Evolutionary conservation across 2,888 invertebrate genomes (phyloP), one percentile per base, ranked within the genome.

Genomic region (Drosophila histrio): DNA sequence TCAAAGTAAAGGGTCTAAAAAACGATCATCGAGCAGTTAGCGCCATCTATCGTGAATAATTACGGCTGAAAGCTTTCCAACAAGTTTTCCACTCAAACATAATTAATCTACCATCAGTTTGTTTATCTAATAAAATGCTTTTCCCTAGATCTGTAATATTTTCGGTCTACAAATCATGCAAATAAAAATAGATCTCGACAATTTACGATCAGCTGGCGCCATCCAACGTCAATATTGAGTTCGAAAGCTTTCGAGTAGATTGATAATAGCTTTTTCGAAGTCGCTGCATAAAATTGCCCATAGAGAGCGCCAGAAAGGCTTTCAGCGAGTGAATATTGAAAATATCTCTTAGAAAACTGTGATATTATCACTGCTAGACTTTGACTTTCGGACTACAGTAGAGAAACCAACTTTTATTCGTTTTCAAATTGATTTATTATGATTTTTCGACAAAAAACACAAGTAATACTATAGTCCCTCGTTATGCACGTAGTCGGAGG

Each of bases 381-480:
- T 2, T 2, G 3, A 19, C 3, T 3, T 24, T 34, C 6, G 2
- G 15, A 2, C 1, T 0, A 7, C 1, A 11, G 2, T 6, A 32
- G 4, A 36, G 5, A 68, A 68, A 56, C 43, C 8, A 8, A 2
- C 0, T 11, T 1, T 1, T 0, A 15, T 1, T 44, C 75, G 72
- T 54, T 85, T 79, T 67, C 67, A n/a, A 59, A 47, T 62, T 59
- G 22, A 47, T 82, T 86, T 83, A 83, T 86, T 88, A 59, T 56
- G 53, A 72, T 77, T 78, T 68, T 72, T 77, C 65, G 86, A 86
- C 85, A 38, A 86, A 88, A 88, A 90, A 90, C 90, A 90, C 88
- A 88, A 77, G 85, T 90, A 90, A 90, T 90, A 90, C 90, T 90
- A 89, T 89, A 82, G 60, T 72, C 78, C 59, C 66, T 34, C 57